Percentiles rank a stretch among this genome's conserved stretches.
phyloP scores from a whole-genome alignment of 2,113 vertebrate genomes.

The Pedetes capensis region DNA sequence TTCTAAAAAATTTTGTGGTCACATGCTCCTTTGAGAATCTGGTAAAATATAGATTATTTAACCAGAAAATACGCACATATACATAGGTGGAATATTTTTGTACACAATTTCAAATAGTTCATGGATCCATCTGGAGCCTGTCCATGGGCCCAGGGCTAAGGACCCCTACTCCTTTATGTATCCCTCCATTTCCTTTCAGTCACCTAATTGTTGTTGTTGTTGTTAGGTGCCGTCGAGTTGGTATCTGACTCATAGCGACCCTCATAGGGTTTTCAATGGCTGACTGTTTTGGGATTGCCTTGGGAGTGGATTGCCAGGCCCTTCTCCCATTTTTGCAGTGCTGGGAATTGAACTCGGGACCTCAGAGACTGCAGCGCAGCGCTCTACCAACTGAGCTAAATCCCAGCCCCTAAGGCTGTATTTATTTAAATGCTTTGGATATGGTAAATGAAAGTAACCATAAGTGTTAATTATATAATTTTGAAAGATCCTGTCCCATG shows the following conservation, averaged over 20 bases:
- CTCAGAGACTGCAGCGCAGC: too few relatives aligned
- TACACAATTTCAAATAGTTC: background rate
- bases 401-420: background rate
- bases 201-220: too few relatives aligned
- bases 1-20: background rate
- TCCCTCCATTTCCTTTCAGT: background rate
- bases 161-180: background rate
- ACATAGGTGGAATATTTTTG: background rate
- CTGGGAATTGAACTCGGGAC: too few relatives aligned
- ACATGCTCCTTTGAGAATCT: background rate
- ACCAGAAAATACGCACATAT: background rate
- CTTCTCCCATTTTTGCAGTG: too few relatives aligned
- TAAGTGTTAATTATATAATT: background rate
- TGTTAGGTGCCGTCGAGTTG: too few relatives aligned
- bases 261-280: too few relatives aligned
- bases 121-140: background rate
- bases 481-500: background rate
- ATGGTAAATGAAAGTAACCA: background rate
- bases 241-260: too few relatives aligned
- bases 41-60: background rate
- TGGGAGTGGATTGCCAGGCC: too few relatives aligned
- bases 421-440: background rate
- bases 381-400: too few relatives aligned
- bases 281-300: too few relatives aligned
- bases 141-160: background rate